Base-by-base conservation (phyloP, 2,888 invertebrate species). In the Tineola bisselliella region DNA sequence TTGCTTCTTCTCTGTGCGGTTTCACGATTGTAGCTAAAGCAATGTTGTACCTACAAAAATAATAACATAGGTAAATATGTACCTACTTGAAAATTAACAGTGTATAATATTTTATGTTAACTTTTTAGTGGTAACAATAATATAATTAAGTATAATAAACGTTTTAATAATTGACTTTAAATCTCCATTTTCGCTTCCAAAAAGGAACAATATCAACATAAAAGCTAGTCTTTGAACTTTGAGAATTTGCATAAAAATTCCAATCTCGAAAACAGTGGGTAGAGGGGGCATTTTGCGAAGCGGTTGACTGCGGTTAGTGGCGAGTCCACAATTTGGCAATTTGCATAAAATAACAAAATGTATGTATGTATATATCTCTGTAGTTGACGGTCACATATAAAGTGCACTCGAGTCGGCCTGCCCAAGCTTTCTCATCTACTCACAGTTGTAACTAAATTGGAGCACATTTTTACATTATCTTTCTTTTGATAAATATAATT, bases 311-410 rank as follows among this genome's bases (percentile, higher is more conserved):
- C 63, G 62, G 63, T 48, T 54, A 31, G 61, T 57, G 48, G 19
- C 30, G 61, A 60, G 61, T 44, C 63, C 58, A 44, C 63, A 56
- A 54, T 63, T 62, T 52, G 62, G 61, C 61, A 57, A 86, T 86
- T 86, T 84, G 83, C 86, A 86, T 86, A 83, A 78, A 84, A 84
- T 82, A 86, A 84, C 84, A 84, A 76, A 73, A 44, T 60, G 74
- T 73, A 71, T 70, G 74, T 73, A 17, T 19, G 33, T 54, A 48
- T 3, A 6, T 25, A 25, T 25, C 25, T 25, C 4, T 25, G 25
- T 25, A 25, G 25, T 25, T 6, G 33, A 10, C 33, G 33, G 3
- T 31, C 58, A 33, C 25, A 56, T n/a, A 8, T 54, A 54, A 18
- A 54, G 54, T 54, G 54, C 54, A 54, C 54, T 54, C 54, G 25